Base-by-base conservation (phyloP, 2,797 vertebrate species). In the Harpagifer antarcticus region DNA sequence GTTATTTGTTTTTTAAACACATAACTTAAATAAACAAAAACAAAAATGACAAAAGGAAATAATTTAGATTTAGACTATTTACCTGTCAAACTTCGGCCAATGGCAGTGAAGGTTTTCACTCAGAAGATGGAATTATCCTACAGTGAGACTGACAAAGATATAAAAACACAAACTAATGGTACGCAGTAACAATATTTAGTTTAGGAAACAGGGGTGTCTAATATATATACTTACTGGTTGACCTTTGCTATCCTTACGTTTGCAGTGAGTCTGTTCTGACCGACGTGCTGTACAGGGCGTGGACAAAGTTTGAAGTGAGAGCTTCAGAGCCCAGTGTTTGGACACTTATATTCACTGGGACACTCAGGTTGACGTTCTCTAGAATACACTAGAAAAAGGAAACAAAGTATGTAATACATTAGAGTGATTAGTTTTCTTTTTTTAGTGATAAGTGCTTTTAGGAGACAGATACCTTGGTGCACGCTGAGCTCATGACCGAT, bases 401-500 rank as follows among this genome's bases (percentile, higher is more conserved):
- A 4, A 69, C 1, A 45, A 33, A 42, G 5, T 8, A 42, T 9
- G 53, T 15, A 62, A 10, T 5, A 13, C 1, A 40, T 4, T 31
- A 2, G n/a, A 52, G 9, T 44, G 14, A 10, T 61, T 20, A 13
- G 49, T 20, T 54, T 49, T 27, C n/a, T 37, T 55, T 70, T 66
- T 9, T 3, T 20, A n/a, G 20, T 20, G 0, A 20, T 45, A 44
- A 56, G 31, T 53, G 44, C 7, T 72, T 20, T 33, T 42, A 15
- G 37, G 23, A 71, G 8, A 6, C 23, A 9, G 12, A 44, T 89
- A 93, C 90, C 84, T 93, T 94, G 37, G 85, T 90, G 80, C 79
- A 91, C 0, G 87, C 90, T 71, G 88, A 95, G 86, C 90, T 92
- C 91, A 86, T 71, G 62, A 84, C 85, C 40, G 86, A 92, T 82